Conservation (phyloP, 2,888 invertebrate species). For the Xestia c-nigrum region DNA sequence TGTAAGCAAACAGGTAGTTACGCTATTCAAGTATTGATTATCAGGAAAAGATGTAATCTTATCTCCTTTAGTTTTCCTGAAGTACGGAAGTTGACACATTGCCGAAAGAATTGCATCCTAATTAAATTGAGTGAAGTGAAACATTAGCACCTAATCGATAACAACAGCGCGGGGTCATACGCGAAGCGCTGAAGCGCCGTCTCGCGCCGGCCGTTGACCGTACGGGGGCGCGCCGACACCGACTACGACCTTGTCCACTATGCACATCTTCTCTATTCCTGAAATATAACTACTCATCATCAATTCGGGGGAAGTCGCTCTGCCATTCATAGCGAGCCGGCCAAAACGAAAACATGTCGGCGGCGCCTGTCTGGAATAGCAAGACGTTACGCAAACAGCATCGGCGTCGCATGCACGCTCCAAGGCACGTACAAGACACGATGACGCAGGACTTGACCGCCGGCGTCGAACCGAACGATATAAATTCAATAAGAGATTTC, state of each 20-base stretch:
- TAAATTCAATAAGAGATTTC: conserved; percentile 64
- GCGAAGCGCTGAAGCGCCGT: conserved; percentile 80
- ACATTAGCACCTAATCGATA: conserved; percentile 86
- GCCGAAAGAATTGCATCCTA: conserved; percentile 70
- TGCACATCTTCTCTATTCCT: conserved; percentile 68
- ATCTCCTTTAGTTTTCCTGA: conserved; percentile 30
- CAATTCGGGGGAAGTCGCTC: conserved; percentile 40
- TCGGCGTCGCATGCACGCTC: conserved; percentile 58
- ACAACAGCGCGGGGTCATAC: conserved; percentile 81
- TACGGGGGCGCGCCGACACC: conserved; percentile 80
- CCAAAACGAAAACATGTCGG: conserved; percentile 58
- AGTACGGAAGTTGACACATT: conserved; percentile 39
- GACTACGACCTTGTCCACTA: conserved; percentile 83
- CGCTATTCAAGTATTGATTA: conserved; percentile 62
- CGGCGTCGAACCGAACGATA: conserved; percentile 47
- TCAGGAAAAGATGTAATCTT: conserved; percentile 40
- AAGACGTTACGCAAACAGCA: conserved; percentile 66
- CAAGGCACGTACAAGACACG: conserved; percentile 57
- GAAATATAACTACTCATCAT: conserved; percentile 52
- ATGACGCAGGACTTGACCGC: conserved; percentile 67
- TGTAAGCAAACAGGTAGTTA: conserved; percentile 53
- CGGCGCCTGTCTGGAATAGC: conserved; percentile 43
- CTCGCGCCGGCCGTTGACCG: conserved; percentile 86
- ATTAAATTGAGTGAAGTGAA: conserved; percentile 78
- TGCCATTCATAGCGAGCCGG: conserved; percentile 53